These are phyloP conservation scores for Hypercompe scribonia DNA, from an alignment of 2,888 invertebrate species.

Conservation along the genomic window DNA sequence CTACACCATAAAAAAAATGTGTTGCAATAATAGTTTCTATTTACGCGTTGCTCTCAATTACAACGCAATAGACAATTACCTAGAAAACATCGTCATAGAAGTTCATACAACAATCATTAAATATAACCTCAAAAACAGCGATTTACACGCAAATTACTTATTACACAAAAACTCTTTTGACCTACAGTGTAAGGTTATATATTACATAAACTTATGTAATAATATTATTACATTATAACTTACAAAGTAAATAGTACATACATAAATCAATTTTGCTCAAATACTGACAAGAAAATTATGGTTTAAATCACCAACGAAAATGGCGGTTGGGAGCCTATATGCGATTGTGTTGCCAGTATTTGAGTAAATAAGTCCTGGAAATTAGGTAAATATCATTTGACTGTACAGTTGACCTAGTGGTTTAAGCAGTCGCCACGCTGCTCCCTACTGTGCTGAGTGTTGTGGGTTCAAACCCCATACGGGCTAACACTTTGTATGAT, in stretches of 20 bases:
- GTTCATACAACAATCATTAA: constrained; percentile 4
- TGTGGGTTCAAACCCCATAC: too few relatives aligned
- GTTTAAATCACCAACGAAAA: not conserved
- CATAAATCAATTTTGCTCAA: constrained; percentile 46
- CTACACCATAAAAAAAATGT: not conserved
- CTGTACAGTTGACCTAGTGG: not conserved
- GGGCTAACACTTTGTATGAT: too few relatives aligned
- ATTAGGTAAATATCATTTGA: not conserved
- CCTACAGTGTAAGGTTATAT: constrained; percentile 34
- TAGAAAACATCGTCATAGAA: not conserved
- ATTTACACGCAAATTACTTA: constrained; percentile 34
- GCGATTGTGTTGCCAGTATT: constrained; percentile 14
- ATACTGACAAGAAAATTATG: constrained; percentile 46
- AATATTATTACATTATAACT: constrained; percentile 33
- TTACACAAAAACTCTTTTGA: constrained; percentile 34
- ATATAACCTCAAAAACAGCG: constrained; percentile 10
- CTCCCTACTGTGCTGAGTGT: too few relatives aligned
- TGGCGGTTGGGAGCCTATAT: not conserved
- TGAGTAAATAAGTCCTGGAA: not conserved
- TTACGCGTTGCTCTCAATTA: not conserved
- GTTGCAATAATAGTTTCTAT: not conserved
- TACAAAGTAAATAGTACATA: constrained; percentile 22
- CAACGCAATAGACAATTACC: not conserved
- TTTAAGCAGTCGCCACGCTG: too few relatives aligned
- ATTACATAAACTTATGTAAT: constrained; percentile 40